Evolutionary conservation across 2,113 vertebrate species (phyloP).

Genomic region (Indicator maculatus): DNA sequence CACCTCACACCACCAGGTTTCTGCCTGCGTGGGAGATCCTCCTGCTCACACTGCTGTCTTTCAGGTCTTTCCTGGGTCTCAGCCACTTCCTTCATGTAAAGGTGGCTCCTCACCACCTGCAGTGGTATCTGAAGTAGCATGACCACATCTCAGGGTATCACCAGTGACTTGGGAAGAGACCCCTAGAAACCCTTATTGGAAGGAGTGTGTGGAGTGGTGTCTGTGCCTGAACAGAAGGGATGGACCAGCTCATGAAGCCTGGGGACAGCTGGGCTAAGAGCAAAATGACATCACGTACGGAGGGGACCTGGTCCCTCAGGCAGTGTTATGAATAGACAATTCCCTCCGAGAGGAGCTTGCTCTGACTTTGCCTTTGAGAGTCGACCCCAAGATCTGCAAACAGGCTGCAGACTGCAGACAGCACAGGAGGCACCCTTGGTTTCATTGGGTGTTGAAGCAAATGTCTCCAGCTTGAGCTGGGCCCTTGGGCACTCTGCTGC

Average conservation of each 20-base stretch:
- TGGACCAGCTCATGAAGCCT: neutral
- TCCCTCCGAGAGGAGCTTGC: neutral
- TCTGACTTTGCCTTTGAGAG: neutral
- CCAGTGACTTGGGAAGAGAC: neutral
- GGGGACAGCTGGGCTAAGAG: neutral
- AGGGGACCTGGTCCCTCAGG: neutral
- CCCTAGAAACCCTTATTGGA: neutral
- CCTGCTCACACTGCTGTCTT: fast-evolving
- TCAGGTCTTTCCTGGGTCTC: neutral
- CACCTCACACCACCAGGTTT: fast-evolving
- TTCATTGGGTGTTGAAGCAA: fast-evolving
- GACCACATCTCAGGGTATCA: fast-evolving
- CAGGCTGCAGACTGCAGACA: neutral
- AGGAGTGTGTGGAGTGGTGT: neutral
- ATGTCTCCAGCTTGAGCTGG: neutral
- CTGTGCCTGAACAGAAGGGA: neutral
- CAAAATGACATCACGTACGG: fast-evolving
- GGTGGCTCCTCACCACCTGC: neutral
- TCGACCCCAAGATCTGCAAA: neutral
- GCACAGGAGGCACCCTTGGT: neutral
- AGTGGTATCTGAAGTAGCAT: neutral
- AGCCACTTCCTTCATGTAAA: neutral
- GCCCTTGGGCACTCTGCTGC: neutral
- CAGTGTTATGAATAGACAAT: neutral
- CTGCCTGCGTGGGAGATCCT: neutral